Base-by-base conservation (phyloP, 1,140 invertebrate species). In the Limonius californicus region DNA sequence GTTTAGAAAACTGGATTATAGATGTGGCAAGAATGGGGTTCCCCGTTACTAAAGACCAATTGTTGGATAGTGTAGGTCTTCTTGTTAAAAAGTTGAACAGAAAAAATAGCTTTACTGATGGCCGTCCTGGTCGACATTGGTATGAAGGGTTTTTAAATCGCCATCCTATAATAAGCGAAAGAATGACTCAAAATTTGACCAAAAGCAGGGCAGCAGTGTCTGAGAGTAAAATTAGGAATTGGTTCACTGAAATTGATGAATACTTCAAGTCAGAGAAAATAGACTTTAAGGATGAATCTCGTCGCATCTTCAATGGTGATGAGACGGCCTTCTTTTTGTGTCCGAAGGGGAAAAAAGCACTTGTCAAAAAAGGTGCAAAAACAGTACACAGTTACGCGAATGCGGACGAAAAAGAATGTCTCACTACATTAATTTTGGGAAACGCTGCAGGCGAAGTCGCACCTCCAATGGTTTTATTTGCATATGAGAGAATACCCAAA, bases 51-150 rank as follows among this genome's bases (percentile, higher is more conserved):
- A 66, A 66, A 57, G 70, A 76, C n/a, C 54, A 69, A 47, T 67
- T 80, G 2, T 58, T 72, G 42, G 66, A 74, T 62, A 73, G 72
- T 56, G 76, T 78, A 1, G 64, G 76, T 64, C 69, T 70, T 65
- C 68, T 78, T 18, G 64, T 78, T 20, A 58, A 68, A 20, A 55
- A 69, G 54, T 3, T 72, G 61, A 68, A 70, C 12, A 63, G 61
- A 21, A 6, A 55, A 20, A 74, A 65, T 53, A 70, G 70, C 32
- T 76, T 77, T 56, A 69, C 30, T 55, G 62, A 75, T 64, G 59
- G 53, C 14, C 64, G 60, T 50, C 72, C 72, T 14, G 72, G 71
- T 7, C 59, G 65, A 30, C 64, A 59, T 50, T 76, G 73, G 69
- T 73, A 62, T 15, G 50, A 65, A 19, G 47, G 7, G 18, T 77